These are phyloP conservation scores for Lomographa bimaculata DNA, from an alignment of 2,888 invertebrate genomes.

Conservation along the genomic window DNA sequence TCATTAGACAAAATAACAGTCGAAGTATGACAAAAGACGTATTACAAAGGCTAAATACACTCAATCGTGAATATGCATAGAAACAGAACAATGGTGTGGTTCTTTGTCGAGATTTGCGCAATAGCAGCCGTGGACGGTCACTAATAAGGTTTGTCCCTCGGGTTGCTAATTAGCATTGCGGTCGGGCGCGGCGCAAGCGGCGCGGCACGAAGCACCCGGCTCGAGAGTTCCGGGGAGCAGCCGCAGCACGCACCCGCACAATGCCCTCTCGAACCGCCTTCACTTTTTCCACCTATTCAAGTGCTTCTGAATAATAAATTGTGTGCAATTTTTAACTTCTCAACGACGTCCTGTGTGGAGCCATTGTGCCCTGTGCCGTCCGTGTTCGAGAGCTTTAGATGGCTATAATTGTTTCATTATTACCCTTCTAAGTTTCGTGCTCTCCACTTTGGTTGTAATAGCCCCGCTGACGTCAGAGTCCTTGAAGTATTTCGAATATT, in stretches of 20 bases:
- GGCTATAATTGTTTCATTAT: conserved; percentile 57
- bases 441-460: conserved; percentile 38
- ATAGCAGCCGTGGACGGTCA: background rate
- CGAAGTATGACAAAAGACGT: too few relatives aligned
- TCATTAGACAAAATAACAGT: too few relatives aligned
- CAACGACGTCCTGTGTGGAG: conserved; percentile 47
- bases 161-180: conserved; percentile 55
- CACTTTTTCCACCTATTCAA: conserved; percentile 57
- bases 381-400: conserved; percentile 54
- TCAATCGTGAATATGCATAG: too few relatives aligned
- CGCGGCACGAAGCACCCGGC: conserved; percentile 35
- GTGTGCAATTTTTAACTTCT: conserved; percentile 53
- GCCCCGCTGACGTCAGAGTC: conserved; percentile 44
- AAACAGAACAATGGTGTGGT: too few relatives aligned
- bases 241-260: conserved; percentile 59
- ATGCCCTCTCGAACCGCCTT: conserved; percentile 56
- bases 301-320: conserved; percentile 60
- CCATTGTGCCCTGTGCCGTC: conserved; percentile 53
- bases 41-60: too few relatives aligned
- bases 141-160: conserved; percentile 33
- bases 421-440: conserved; percentile 47
- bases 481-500: conserved; percentile 30
- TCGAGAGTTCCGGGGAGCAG: conserved; percentile 48
- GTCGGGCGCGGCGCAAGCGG: conserved; percentile 29
- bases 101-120: background rate